phyloP scores from a whole-genome alignment of 2,888 invertebrate species.

The Hirtodrosophila trivittata region DNA sequence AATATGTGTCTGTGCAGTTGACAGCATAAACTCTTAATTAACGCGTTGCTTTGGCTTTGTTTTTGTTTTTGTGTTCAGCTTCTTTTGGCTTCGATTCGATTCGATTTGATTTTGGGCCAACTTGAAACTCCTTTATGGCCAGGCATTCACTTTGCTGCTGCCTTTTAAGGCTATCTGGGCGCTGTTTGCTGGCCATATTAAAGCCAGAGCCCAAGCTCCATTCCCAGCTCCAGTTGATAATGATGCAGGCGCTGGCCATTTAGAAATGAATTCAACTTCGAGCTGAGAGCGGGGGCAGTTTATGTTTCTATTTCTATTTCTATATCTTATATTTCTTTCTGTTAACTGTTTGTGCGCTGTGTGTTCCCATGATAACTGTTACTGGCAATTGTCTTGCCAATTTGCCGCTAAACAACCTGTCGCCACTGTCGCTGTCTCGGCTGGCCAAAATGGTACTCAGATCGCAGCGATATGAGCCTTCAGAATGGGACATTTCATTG shows the following conservation, averaged over 20 bases:
- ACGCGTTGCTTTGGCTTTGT: conserved; percentile 28
- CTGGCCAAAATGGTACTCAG: conserved; percentile 66
- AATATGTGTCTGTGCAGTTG: conserved; percentile 46
- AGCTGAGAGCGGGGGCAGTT: conserved; percentile 47
- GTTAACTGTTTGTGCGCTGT: conserved; percentile 1
- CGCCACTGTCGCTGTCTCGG: conserved; percentile 39
- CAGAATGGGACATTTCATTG: conserved; percentile 76
- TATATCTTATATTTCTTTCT: conserved; percentile 4
- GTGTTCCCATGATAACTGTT: conserved; percentile 74
- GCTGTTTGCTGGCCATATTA: conserved; percentile 49
- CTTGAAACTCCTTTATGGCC: conserved; percentile 54
- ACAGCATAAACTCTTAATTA: conserved; percentile 71
- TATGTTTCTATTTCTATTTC: conserved; percentile 31
- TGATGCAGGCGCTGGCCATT: conserved; percentile 58
- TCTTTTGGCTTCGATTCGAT: background rate
- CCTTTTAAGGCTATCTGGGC: conserved; percentile 70
- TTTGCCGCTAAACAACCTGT: conserved; percentile 73
- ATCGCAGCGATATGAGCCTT: conserved; percentile 48
- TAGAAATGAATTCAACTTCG: conserved; percentile 37
- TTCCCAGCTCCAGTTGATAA: conserved; percentile 45
- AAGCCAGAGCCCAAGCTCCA: conserved; percentile 21
- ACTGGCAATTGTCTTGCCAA: conserved; percentile 74
- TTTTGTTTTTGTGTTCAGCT: background rate
- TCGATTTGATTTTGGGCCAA: conserved; percentile 8
- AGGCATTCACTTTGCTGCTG: conserved; percentile 56